Evolutionary conservation across 2,797 vertebrate species (phyloP), one percentile per base, ranked within the genome.

Genomic region (Eupleurogrammus muticus): DNA sequence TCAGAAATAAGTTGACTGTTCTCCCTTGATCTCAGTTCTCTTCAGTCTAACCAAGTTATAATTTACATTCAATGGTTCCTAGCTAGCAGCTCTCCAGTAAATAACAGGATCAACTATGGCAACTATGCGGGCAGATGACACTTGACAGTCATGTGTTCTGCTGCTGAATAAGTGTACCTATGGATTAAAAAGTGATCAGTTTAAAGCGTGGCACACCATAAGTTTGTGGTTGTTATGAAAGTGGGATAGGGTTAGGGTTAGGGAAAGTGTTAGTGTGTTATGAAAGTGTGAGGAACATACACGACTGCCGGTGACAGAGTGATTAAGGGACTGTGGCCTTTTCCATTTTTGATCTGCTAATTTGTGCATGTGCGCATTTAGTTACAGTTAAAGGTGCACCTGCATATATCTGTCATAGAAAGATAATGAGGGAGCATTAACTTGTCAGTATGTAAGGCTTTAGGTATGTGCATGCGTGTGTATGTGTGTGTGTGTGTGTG

Each of bases 141-240:
- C 51, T 8, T 24, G 59, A 51, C 24, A 36, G 0, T 50, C 47
- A 2, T 11, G 13, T 4, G 8, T 51, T 9, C 49, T 40, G 51
- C 65, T 68, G 73, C 51, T 70, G 70, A 82, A 5, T 60, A 71
- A 70, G 11, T 19, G 34, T 35, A 65, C 20, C 38, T 28, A 3
- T 16, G 77, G 75, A 81, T 84, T 85, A 82, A 14, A 80, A 65
- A 9, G 28, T 20, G 32, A 34, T 56, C 21, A 23, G 28, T 82
- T 71, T 84, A 89, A 78, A 79, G 16, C 16, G 0, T 48, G 19
- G 56, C 34, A 1, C 10, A 28, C 50, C 40, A 11, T 56, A 28
- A 24, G 56, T 64, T 51, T 40, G 32, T 36, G 46, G 56, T 75
- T 42, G 57, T 79, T 81, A 56, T 20, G 24, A 36, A 74, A 72